These are phyloP conservation scores for Rhadinocentrus ornatus DNA, from an alignment of 2,797 vertebrate species.

Conservation along the genomic window DNA sequence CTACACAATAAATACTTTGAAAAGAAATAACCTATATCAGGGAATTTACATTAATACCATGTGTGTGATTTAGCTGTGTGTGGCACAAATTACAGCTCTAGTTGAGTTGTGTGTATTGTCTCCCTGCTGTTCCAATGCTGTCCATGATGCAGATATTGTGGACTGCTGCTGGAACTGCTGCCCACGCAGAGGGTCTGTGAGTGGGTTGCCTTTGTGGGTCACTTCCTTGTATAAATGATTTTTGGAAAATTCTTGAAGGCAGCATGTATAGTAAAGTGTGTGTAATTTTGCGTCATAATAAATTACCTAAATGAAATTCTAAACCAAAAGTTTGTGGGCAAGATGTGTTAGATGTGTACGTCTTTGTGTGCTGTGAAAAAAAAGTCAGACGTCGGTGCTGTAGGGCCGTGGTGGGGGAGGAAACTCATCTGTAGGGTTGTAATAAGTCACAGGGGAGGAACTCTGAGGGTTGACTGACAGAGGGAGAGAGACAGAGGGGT, in stretches of 20 bases:
- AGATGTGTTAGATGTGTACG: conserved; percentile 11
- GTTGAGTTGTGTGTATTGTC: conserved; percentile 1
- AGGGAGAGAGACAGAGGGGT: conserved; percentile 80
- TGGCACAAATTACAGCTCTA: background rate
- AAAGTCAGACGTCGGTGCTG: conserved; percentile 92
- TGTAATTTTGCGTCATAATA: conserved; percentile 24
- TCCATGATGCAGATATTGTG: conserved; percentile 11
- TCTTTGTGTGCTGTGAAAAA: conserved; percentile 4
- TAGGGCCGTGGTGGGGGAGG: conserved; percentile 86
- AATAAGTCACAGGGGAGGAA: conserved; percentile 84
- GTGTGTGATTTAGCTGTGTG: background rate
- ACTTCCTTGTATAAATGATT: conserved; percentile 23
- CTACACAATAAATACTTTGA: background rate
- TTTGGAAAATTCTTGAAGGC: conserved; percentile 15
- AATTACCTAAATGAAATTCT: conserved; percentile 31
- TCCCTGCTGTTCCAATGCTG: conserved; percentile 22
- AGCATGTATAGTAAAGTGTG: conserved; percentile 24
- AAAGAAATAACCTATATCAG: background rate
- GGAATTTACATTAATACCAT: background rate
- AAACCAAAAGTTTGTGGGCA: conserved; percentile 1
- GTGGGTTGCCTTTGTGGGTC: conserved; percentile 39
- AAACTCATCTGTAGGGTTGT: conserved; percentile 82
- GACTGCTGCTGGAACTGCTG: conserved; percentile 11
- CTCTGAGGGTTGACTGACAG: conserved; percentile 80
- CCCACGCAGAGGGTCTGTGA: conserved; percentile 29